Evolutionary conservation across 2,113 vertebrate genomes (phyloP).

Genomic region (Silurus asotus): DNA sequence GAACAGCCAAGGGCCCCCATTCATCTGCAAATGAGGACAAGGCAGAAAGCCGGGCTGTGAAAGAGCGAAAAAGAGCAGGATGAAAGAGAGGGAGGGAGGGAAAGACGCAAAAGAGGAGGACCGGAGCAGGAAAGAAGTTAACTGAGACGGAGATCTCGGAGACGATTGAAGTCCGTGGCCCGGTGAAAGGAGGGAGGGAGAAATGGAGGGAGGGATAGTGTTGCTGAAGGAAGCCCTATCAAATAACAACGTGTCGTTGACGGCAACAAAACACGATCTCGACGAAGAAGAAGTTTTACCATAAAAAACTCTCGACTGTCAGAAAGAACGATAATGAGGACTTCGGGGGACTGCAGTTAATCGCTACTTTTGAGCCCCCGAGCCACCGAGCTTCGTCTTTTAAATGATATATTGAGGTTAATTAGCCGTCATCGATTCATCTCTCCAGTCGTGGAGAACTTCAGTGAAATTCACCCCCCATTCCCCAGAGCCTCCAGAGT

Average conservation of each 20-base stretch:
- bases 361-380: not conserved
- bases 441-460: not conserved
- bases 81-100: conserved; percentile 50
- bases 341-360: not conserved
- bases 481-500: too few species aligned
- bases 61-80: conserved; percentile 51
- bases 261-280: not conserved
- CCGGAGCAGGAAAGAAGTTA: conserved; percentile 48
- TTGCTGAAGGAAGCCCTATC: not conserved
- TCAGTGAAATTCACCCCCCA: not conserved
- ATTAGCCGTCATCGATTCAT: not conserved
- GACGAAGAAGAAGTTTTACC: not conserved
- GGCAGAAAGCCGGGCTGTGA: conserved; percentile 45
- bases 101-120: conserved; percentile 33
- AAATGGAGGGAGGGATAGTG: fast-evolving
- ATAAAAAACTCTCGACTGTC: not conserved
- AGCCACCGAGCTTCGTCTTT: not conserved
- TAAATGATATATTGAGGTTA: conserved; percentile 21
- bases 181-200: not conserved
- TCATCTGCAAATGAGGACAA: conserved; percentile 58
- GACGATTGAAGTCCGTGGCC: conserved; percentile 25
- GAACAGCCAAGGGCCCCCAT: conserved; percentile 50
- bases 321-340: not conserved
- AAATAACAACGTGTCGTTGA: not conserved
- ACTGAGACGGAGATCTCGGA: conserved; percentile 43